Percentiles rank a stretch among this genome's conserved stretches.
Conservation (phyloP, 2,113 vertebrate genomes). For the Chauna torquata region DNA sequence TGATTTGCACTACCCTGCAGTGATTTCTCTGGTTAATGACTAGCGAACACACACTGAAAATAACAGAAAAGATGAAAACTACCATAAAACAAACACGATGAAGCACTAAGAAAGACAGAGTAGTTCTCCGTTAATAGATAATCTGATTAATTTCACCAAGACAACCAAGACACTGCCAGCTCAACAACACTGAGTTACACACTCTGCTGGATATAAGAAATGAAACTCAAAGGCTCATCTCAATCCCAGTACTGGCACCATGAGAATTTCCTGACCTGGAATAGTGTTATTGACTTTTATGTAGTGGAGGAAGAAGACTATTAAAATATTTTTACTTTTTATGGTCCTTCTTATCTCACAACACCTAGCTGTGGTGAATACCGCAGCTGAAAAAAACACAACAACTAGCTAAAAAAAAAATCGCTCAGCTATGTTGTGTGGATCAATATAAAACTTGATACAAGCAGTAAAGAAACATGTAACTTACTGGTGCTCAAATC, state of each 20-base stretch:
- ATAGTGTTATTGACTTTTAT: not conserved
- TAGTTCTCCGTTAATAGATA: not conserved
- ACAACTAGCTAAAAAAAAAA: not conserved
- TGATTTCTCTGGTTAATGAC: not conserved
- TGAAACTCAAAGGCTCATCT: not conserved
- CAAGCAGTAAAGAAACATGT: not conserved
- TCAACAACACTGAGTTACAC: not conserved
- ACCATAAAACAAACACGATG: not conserved
- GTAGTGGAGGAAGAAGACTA: not conserved
- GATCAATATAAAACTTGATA: constrained; percentile 24
- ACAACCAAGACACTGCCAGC: not conserved
- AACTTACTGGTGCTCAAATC: not conserved
- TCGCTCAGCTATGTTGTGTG: not conserved
- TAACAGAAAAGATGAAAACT: not conserved
- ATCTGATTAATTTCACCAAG: not conserved
- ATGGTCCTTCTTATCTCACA: not conserved
- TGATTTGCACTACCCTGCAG: not conserved
- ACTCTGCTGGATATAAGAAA: not conserved
- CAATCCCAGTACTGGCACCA: not conserved
- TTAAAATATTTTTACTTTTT: not conserved
- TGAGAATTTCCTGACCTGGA: not conserved
- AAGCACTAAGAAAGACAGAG: not conserved
- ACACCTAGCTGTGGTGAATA: not conserved
- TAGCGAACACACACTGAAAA: not conserved
- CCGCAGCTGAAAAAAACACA: no score